A percentile compares a stretch with the other conserved stretches of the same genome.
Conservation (phyloP, 2,888 invertebrate species). For the Sphaerophoria rueppellii region DNA sequence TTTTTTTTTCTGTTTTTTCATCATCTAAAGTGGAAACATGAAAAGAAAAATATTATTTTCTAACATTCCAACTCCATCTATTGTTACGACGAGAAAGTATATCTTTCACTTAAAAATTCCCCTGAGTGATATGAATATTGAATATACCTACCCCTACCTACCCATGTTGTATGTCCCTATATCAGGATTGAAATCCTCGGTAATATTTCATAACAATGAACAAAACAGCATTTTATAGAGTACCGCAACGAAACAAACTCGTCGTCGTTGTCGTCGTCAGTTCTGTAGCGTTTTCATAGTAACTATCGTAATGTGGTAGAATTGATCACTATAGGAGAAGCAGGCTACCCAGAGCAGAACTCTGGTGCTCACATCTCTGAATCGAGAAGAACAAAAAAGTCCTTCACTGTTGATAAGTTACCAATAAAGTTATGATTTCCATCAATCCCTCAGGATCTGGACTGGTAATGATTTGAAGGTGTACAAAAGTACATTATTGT, state of each 20-base stretch:
- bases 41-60: conserved; percentile 36
- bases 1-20: not conserved
- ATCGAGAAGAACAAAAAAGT: too few relatives aligned
- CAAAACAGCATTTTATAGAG: conserved; percentile 17
- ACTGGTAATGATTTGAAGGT: not conserved
- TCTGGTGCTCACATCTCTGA: too few relatives aligned
- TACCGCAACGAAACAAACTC: conserved; percentile 30
- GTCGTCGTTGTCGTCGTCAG: not conserved
- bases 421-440: conserved; percentile 38
- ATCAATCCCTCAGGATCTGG: conserved; percentile 7
- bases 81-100: conserved; percentile 12
- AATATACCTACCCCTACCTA: not conserved
- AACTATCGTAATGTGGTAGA: too few relatives aligned
- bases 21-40: conserved; percentile 25
- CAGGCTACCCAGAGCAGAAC: too few relatives aligned
- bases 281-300: too few relatives aligned
- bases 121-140: conserved; percentile 50
- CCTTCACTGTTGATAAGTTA: conserved; percentile 58
- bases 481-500: conserved; percentile 1
- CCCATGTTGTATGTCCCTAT: conserved; percentile 20
- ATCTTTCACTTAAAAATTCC: conserved; percentile 28
- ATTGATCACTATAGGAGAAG: too few relatives aligned
- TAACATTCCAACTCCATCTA: conserved; percentile 32
- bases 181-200: not conserved
- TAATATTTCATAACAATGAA: not conserved